These are phyloP conservation scores for Enhydra lutris DNA, from an alignment of 2,113 vertebrate species.

Conservation along the genomic window DNA sequence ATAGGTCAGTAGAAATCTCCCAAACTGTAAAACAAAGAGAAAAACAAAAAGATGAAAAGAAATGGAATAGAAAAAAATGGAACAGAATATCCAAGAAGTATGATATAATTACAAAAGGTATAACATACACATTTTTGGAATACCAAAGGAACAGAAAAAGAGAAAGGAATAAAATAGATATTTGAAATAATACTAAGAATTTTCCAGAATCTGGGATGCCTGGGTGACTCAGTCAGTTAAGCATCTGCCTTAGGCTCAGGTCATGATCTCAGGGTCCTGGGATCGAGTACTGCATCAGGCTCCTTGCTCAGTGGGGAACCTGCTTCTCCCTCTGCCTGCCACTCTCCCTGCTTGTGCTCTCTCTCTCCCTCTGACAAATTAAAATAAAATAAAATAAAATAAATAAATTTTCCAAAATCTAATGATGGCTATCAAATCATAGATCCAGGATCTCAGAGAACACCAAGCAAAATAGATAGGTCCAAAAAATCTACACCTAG, in stretches of 20 bases:
- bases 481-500: not conserved
- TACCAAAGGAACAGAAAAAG: not conserved
- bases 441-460: not conserved
- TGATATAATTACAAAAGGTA: not conserved
- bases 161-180: not conserved
- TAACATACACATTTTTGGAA: not conserved
- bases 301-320: not conserved
- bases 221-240: not conserved
- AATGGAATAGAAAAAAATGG: not conserved
- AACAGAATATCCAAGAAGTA: not conserved
- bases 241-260: not conserved
- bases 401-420: not conserved
- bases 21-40: not conserved
- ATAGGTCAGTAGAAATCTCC: not conserved
- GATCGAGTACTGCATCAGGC: no score
- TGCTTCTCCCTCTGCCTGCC: not conserved
- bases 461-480: not conserved
- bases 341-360: not conserved
- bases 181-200: not conserved
- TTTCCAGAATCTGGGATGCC: not conserved
- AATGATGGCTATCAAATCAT: not conserved
- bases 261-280: not conserved
- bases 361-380: not conserved
- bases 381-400: not conserved
- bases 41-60: not conserved